phyloP scores from a whole-genome alignment of 1,140 invertebrate genomes.

The Pantala flavescens region DNA sequence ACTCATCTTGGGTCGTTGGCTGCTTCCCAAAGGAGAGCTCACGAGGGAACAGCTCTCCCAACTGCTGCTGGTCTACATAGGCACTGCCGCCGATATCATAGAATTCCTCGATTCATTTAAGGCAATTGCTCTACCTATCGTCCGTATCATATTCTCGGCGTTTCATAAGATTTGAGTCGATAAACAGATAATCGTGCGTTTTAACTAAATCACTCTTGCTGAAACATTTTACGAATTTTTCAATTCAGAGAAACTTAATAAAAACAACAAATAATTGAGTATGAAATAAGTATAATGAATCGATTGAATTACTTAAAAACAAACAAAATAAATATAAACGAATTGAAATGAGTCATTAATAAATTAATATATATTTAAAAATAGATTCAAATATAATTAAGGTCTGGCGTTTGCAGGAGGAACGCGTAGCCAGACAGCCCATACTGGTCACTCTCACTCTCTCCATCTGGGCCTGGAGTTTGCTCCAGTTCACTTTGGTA shows the following conservation, averaged over 20 bases:
- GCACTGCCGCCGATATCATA: conserved; percentile 86
- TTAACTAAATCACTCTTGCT: too few species aligned
- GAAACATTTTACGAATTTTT: conserved; percentile 11
- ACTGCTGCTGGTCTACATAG: conserved; percentile 64
- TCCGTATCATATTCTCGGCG: conserved; percentile 1
- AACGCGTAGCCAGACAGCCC: conserved; percentile 60
- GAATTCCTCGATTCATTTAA: conserved; percentile 95
- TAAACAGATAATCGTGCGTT: too few species aligned
- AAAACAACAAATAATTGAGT: too few species aligned
- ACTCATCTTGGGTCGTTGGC: conserved; percentile 77
- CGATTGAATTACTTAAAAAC: too few species aligned
- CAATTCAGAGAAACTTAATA: too few species aligned
- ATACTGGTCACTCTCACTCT: conserved; percentile 64
- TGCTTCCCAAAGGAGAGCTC: conserved; percentile 79
- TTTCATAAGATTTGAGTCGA: not conserved
- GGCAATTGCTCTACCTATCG: conserved; percentile 23
- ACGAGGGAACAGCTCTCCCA: conserved; percentile 85
- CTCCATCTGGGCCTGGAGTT: conserved; percentile 78
- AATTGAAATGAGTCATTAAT: too few species aligned
- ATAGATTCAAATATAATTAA: too few species aligned
- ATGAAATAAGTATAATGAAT: too few species aligned
- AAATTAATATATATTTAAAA: too few species aligned
- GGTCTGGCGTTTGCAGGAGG: conserved; percentile 50
- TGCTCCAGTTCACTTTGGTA: conserved; percentile 83
- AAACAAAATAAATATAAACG: too few species aligned